phyloP scores from a whole-genome alignment of 2,888 invertebrate species.

The Melinaea marsaeus region DNA sequence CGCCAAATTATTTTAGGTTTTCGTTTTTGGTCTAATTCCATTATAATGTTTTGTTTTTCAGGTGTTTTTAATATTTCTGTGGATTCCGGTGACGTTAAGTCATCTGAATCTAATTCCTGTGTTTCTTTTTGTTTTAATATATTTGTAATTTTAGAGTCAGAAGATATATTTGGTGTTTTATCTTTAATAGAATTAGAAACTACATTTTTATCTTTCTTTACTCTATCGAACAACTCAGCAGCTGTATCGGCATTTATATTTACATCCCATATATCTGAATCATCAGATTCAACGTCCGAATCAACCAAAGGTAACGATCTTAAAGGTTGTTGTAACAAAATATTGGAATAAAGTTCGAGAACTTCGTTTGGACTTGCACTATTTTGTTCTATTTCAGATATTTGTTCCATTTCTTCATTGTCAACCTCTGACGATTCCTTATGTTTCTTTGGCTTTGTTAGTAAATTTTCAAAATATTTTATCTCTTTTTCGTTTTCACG shows the following conservation, averaged over 20 bases:
- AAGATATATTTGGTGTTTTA: background rate
- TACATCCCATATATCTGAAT: conserved; percentile 47
- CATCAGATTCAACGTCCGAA: conserved; percentile 43
- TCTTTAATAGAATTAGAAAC: background rate
- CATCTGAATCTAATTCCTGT: conserved; percentile 45
- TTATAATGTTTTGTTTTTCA: conserved; percentile 18
- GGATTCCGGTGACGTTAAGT: conserved; percentile 38
- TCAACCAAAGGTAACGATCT: conserved; percentile 52
- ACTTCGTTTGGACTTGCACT: conserved; percentile 6
- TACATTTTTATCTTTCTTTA: conserved; percentile 7
- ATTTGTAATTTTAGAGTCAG: background rate
- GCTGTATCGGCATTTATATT: conserved; percentile 41
- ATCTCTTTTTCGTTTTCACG: conserved; percentile 46
- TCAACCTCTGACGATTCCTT: conserved; percentile 19
- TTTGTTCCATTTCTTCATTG: conserved; percentile 34
- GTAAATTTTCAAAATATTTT: conserved; percentile 39
- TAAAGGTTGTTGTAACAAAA: conserved; percentile 40
- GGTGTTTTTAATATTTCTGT: conserved; percentile 12
- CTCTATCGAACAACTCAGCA: conserved; percentile 20
- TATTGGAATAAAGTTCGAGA: conserved; percentile 23
- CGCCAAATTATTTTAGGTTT: conserved; percentile 61
- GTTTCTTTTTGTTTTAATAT: conserved; percentile 4
- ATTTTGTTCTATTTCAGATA: conserved; percentile 18
- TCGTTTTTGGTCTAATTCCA: conserved; percentile 33
- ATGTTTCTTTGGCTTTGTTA: conserved; percentile 12